These are phyloP conservation scores for Lycopodina hypogea DNA, from an alignment of 37 sponge, comb jelly and placozoan genomes.

Conservation along the genomic window DNA sequence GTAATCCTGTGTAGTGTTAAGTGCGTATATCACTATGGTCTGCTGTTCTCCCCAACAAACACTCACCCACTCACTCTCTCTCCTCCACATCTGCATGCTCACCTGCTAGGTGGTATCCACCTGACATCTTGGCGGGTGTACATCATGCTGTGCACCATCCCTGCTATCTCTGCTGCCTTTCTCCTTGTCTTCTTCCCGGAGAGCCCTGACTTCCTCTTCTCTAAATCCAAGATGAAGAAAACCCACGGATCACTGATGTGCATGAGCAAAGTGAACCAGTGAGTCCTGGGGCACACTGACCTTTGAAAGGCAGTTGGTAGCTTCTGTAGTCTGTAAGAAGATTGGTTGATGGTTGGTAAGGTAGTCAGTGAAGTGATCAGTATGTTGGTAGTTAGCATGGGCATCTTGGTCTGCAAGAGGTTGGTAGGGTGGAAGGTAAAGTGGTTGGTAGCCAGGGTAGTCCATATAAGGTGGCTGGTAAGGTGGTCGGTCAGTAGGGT, in stretches of 20 bases:
- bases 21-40: no score
- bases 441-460: no score
- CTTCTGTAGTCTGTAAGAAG: neutral
- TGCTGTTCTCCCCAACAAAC: no score
- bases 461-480: no score
- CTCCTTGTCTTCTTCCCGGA: constrained; percentile 68
- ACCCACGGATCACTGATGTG: constrained; percentile 5
- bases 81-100: no score
- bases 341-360: neutral
- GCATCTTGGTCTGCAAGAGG: no score
- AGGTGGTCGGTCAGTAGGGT: no score
- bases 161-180: constrained; percentile 62
- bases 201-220: constrained; percentile 71
- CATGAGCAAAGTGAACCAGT: neutral
- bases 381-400: no score
- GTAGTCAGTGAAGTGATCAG: no score
- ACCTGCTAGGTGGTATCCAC: constrained; percentile 30
- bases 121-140: constrained; percentile 76
- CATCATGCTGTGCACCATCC: constrained; percentile 72
- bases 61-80: no score
- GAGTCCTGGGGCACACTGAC: neutral
- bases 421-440: no score
- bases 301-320: neutral
- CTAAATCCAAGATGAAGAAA: constrained; percentile 11
- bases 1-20: no score